These are phyloP conservation scores for Eulithis prunata DNA, from an alignment of 2,888 invertebrate genomes.

Conservation along the genomic window DNA sequence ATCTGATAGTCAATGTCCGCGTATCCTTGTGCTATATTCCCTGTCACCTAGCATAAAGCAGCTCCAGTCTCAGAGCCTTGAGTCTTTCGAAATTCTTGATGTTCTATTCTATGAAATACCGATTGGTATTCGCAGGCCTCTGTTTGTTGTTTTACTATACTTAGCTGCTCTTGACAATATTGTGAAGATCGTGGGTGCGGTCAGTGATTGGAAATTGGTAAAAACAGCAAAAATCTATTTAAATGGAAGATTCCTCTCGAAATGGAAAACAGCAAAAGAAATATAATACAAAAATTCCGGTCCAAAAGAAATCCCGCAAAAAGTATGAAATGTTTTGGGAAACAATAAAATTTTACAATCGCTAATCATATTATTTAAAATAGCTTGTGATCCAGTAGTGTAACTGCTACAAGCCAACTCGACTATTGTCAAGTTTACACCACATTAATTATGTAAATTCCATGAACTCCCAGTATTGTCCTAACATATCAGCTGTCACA, in stretches of 20 bases:
- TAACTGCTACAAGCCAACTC: too few relatives aligned
- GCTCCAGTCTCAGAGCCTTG: conserved; percentile 26
- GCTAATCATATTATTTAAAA: too few relatives aligned
- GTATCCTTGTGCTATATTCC: conserved; percentile 35
- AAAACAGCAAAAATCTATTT: not conserved
- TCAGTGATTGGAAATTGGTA: too few relatives aligned
- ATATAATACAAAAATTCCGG: too few relatives aligned
- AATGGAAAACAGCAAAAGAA: too few relatives aligned
- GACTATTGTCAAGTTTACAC: not conserved
- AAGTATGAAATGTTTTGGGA: too few relatives aligned
- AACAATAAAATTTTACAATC: too few relatives aligned
- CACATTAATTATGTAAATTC: conserved; percentile 7
- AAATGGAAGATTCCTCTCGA: too few relatives aligned
- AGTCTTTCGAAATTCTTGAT: conserved; percentile 25
- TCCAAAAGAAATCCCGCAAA: too few relatives aligned
- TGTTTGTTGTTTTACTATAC: conserved; percentile 1
- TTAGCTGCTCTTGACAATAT: not conserved
- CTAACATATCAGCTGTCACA: conserved; percentile 1
- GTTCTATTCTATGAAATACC: conserved; percentile 20
- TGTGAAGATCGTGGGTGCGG: not conserved
- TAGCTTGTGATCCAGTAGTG: too few relatives aligned
- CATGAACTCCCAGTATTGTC: conserved; percentile 22
- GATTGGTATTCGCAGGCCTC: conserved; percentile 6
- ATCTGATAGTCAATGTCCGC: conserved; percentile 36
- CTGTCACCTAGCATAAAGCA: conserved; percentile 22